phyloP scores from a whole-genome alignment of 30 jellyfish, hydroid and myxozoan species.

The Nemopilema nomurai region DNA sequence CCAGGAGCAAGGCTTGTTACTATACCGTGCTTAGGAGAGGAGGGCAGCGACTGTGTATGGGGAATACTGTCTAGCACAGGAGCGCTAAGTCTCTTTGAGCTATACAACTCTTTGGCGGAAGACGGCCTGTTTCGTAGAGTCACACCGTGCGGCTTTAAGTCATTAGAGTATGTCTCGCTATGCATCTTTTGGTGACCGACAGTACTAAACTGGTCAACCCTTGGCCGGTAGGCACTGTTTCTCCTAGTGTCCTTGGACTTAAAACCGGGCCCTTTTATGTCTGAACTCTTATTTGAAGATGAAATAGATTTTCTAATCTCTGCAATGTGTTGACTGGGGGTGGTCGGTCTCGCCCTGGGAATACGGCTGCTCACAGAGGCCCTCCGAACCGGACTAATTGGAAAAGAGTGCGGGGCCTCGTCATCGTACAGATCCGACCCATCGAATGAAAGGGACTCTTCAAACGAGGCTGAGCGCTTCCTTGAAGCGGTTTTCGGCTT shows the following conservation, averaged over 20 bases:
- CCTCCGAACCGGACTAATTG: conserved; percentile 70
- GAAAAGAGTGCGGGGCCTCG: conserved; percentile 45
- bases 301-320: conserved; percentile 83
- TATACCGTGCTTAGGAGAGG: conserved; percentile 60
- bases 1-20: conserved; percentile 62
- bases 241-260: conserved; percentile 29
- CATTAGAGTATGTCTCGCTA: conserved; percentile 18
- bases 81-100: conserved; percentile 36
- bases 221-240: conserved; percentile 23
- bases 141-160: conserved; percentile 53
- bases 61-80: conserved; percentile 19
- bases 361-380: conserved; percentile 74
- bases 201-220: conserved; percentile 58
- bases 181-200: conserved; percentile 58
- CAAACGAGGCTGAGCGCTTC: conserved; percentile 57
- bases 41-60: conserved; percentile 46
- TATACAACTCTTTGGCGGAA: conserved; percentile 45
- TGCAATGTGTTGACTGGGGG: conserved; percentile 87
- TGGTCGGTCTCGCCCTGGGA: conserved; percentile 85
- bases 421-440: conserved; percentile 44
- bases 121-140: conserved; percentile 69
- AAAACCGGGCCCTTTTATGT: conserved; percentile 8
- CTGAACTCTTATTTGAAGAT: conserved; percentile 40
- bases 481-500: conserved; percentile 19
- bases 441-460: conserved; percentile 61